Base-by-base conservation (phyloP, 2,113 vertebrate species). In the Alexandromys fortis region DNA sequence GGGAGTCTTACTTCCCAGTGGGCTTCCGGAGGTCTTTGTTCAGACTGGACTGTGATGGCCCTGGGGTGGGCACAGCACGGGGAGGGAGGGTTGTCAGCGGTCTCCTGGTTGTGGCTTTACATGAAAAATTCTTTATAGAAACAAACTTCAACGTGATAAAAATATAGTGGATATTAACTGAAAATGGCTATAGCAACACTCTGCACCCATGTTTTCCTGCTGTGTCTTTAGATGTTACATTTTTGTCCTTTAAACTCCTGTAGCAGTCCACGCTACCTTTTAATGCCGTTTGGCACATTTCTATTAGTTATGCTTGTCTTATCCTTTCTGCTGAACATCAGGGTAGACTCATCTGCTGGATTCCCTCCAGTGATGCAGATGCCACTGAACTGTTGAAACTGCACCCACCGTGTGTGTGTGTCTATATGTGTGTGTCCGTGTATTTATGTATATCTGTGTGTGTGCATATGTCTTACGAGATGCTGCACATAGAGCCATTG, bases 291-390 rank as follows among this genome's bases (percentile, higher is more conserved):
- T 65, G 86, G 19, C 63, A 12, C 33, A 0, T 38, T 79, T 30
- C 72, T 38, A 1, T 33, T 83, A 49, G 19, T 82, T n/a, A 26
- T 47, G 5, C 70, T 8, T 42, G 17, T 38, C 11, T 35, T 26
- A 2, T 47, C 21, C 33, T 58, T 87, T 70, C 76, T 93, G 19
- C 21, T 72, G 55, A 88, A 7, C 45, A 38, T 45, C 1, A 55
- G 17, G 33, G 45, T 24, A 77, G 81, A 61, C 68, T 86, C 13
- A 4, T 26, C 12, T 61, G 0, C n/a, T 90, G 22, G 35, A 0
- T 77, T 75, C 73, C 38, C 63, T 38, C 9, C 33, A 12, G 0
- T 22, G 63, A 0, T 42, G 6, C 65, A 55, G 61, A 5, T 4
- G 7, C 19, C 2, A 7, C 13, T 11, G 52, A 81, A 30, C 5